These are phyloP conservation scores for Meta bourneti DNA, from an alignment of 2,888 invertebrate species.

Conservation along the genomic window DNA sequence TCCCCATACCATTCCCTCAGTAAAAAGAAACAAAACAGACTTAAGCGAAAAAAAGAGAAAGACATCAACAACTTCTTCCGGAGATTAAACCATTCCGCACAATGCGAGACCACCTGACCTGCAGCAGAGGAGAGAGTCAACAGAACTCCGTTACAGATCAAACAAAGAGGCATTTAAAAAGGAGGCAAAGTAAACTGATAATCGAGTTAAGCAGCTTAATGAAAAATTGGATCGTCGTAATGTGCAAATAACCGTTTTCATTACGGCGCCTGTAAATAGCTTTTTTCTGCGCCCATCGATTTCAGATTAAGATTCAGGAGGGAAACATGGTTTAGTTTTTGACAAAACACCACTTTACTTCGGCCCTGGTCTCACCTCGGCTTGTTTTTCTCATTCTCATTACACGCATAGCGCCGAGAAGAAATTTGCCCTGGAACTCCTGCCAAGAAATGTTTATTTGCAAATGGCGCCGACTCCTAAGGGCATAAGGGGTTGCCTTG, in stretches of 20 bases:
- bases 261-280: constrained; percentile 47
- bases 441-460: no score
- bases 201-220: constrained; percentile 56
- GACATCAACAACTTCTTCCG: no score
- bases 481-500: no score
- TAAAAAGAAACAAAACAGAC: no score
- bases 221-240: constrained; percentile 63
- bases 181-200: constrained; percentile 48
- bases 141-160: constrained; percentile 6
- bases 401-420: not conserved
- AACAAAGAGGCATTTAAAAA: constrained; percentile 40
- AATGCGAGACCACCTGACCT: no score
- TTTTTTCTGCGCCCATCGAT: constrained; percentile 50
- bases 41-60: no score
- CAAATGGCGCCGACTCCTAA: no score
- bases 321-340: not conserved
- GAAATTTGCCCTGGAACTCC: no score
- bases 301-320: constrained; percentile 53
- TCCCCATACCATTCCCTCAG: no score
- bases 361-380: not conserved
- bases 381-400: not conserved
- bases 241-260: constrained; percentile 64
- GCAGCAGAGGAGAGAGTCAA: constrained; percentile 19
- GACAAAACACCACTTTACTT: not conserved
- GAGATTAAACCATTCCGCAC: no score